Percentiles rank a stretch among this genome's conserved stretches.
phyloP scores from a whole-genome alignment of 2,113 vertebrate genomes.

The Penelope pileata region DNA sequence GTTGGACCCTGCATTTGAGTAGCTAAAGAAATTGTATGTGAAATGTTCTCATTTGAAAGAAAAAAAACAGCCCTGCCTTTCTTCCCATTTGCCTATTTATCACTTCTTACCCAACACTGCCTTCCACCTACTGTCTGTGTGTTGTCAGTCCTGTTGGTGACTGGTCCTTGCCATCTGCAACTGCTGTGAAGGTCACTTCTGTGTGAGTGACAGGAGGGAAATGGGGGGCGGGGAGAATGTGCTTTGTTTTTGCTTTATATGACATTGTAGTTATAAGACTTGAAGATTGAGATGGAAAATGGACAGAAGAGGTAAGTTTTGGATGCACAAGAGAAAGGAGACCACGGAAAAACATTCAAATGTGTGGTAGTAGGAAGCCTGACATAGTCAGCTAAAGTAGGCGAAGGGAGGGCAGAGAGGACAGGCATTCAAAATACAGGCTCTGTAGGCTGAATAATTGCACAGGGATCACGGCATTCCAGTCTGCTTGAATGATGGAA shows the following conservation, averaged over 20 bases:
- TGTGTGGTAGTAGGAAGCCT: background rate
- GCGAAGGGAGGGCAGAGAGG: background rate
- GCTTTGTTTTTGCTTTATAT: background rate
- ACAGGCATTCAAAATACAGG: background rate
- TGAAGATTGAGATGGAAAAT: background rate
- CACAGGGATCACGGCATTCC: background rate
- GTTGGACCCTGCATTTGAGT: background rate
- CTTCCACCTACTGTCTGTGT: background rate
- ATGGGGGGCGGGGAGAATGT: background rate
- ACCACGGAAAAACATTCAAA: background rate
- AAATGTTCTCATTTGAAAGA: background rate
- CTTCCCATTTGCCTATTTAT: background rate
- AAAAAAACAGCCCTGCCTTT: background rate
- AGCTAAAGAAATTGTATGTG: background rate
- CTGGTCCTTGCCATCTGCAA: background rate
- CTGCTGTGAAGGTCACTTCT: background rate
- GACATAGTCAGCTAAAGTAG: background rate
- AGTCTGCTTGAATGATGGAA: background rate
- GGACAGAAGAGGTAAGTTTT: background rate
- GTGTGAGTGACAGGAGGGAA: background rate
- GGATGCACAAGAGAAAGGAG: background rate
- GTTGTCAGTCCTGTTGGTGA: background rate
- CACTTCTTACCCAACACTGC: background rate
- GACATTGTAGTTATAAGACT: background rate
- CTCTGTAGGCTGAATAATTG: background rate